A percentile compares a stretch with the other conserved stretches of the same genome.
Evolutionary conservation across 2,113 vertebrate species (phyloP).

Genomic region (Mystacornis crossleyi): DNA sequence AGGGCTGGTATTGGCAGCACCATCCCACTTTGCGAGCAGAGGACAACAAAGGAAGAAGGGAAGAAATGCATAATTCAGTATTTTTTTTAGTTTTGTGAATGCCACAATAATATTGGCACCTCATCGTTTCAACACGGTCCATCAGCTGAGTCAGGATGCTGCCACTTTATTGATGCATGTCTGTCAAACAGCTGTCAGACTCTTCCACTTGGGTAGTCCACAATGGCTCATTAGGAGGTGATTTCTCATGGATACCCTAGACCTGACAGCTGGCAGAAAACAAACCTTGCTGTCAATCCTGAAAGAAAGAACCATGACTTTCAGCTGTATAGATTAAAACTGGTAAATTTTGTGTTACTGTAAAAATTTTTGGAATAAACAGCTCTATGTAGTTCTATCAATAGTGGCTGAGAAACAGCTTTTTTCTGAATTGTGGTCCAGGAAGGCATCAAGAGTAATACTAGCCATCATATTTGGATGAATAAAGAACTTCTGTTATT

Average conservation of each 20-base stretch:
- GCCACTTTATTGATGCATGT: background rate
- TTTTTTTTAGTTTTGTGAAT: background rate
- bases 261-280: background rate
- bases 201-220: background rate
- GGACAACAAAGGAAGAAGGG: background rate
- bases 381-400: background rate
- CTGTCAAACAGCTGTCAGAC: background rate
- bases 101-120: background rate
- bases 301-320: background rate
- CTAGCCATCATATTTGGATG: background rate
- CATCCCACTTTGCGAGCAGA: background rate
- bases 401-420: background rate
- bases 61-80: background rate
- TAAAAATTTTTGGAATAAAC: background rate
- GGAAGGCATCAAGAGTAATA: background rate
- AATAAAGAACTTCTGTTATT: background rate
- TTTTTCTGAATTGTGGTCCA: background rate
- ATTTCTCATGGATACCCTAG: background rate
- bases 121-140: background rate
- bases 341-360: background rate
- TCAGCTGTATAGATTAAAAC: background rate
- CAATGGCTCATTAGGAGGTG: background rate
- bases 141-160: background rate
- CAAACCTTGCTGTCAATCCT: background rate
- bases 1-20: background rate